phyloP scores from a whole-genome alignment of 1,140 invertebrate genomes.

The Heliconius nattereri region DNA sequence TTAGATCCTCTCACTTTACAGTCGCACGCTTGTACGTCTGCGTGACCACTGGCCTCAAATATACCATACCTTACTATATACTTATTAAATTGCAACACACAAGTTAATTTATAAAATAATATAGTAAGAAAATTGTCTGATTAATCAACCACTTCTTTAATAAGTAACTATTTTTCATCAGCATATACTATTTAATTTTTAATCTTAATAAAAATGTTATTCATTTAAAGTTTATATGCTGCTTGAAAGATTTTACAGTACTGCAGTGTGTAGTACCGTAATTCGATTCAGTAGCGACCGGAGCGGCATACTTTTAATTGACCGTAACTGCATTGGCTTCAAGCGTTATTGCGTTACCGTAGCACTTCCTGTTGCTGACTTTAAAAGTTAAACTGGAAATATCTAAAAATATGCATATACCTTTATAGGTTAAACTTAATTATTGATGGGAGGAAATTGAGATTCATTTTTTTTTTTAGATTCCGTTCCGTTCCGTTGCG shows the following conservation, averaged over 20 bases:
- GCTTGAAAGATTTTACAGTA: conserved; percentile 12
- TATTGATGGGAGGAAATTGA: background rate
- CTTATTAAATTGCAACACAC: background rate
- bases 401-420: conserved; percentile 12
- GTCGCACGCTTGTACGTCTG: background rate
- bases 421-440: background rate
- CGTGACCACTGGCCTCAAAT: background rate
- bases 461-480: too few relatives aligned
- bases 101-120: background rate
- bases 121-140: background rate
- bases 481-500: too few relatives aligned
- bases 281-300: conserved; percentile 71
- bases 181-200: background rate
- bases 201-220: background rate
- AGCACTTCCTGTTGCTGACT: conserved; percentile 55
- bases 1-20: background rate
- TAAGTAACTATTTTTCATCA: too few relatives aligned
- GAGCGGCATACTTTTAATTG: conserved; percentile 79
- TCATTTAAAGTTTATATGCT: background rate
- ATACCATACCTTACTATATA: too few relatives aligned
- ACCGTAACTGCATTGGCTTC: conserved; percentile 76
- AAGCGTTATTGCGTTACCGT: conserved; percentile 77
- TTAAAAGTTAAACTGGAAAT: conserved; percentile 44
- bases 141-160: background rate
- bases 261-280: conserved; percentile 49